These are phyloP conservation scores for Drosophila niveifrons DNA, from an alignment of 2,888 invertebrate genomes.

Conservation along the genomic window DNA sequence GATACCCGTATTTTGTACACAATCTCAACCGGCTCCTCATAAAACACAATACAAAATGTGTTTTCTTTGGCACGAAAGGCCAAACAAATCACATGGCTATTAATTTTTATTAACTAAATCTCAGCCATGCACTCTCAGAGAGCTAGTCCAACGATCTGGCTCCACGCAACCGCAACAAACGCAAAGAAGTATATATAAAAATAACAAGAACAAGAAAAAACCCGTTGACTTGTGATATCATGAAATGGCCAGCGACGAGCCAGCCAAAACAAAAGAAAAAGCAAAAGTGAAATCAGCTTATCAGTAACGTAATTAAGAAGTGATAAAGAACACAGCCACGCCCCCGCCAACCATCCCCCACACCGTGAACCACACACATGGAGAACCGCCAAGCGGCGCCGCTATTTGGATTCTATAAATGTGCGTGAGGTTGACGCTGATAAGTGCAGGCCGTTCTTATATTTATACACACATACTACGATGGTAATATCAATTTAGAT, in stretches of 20 bases:
- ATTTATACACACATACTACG: slow-evolving; percentile 33
- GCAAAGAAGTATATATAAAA: slow-evolving; percentile 10
- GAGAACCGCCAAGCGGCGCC: slow-evolving; percentile 52
- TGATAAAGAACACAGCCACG: slow-evolving; percentile 66
- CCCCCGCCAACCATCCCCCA: slow-evolving; percentile 25
- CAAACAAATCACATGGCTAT: slow-evolving; percentile 75
- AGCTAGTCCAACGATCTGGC: slow-evolving; percentile 31
- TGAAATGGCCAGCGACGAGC: slow-evolving; percentile 35
- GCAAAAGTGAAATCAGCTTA: slow-evolving; percentile 65
- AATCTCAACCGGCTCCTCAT: slow-evolving; percentile 36
- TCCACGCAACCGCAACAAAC: slow-evolving; percentile 20
- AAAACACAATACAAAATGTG: slow-evolving; percentile 49
- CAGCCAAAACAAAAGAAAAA: slow-evolving; percentile 45
- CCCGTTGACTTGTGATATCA: slow-evolving; percentile 57
- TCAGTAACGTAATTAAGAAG: slow-evolving; percentile 79
- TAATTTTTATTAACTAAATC: slow-evolving; percentile 78
- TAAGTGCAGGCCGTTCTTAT: slow-evolving; percentile 55
- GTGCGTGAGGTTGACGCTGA: slow-evolving; percentile 38
- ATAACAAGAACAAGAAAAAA: slow-evolving; percentile 22
- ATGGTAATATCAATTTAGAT: slow-evolving; percentile 75
- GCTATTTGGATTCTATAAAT: slow-evolving; percentile 13
- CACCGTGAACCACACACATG: slow-evolving; percentile 35
- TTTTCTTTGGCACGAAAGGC: slow-evolving; percentile 50
- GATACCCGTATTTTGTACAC: slow-evolving; percentile 46
- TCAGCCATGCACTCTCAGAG: slow-evolving; percentile 57